Base-by-base conservation (phyloP, 64 coral and sea anemone genomes). In the Montipora efflorescens region DNA sequence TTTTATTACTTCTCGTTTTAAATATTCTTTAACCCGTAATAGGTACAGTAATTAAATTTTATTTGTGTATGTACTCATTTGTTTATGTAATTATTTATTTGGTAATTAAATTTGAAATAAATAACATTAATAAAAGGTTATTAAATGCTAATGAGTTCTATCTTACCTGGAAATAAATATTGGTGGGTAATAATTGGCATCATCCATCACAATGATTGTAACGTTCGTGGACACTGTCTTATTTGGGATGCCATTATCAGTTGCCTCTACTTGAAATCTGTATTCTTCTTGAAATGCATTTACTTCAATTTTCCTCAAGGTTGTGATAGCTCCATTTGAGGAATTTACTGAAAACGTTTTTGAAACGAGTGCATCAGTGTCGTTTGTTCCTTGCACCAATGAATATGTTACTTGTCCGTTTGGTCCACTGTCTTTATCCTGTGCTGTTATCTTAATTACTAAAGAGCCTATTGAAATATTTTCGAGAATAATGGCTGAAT, bases 371-470 rank as follows among this genome's bases (percentile, higher is more conserved):
- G 49, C 13, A 25, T 21, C 51, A 21, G n/a, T 28, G 23, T 82
- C 79, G 8, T 5, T 64, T 11, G 59, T 4, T 4, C 59, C 59
- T 15, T 64, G 59, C 59, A 64, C 79, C 10, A 82, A 62, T 4
- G 53, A 82, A 22, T 82, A 82, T 12, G 79, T 82, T 7, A 82
- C 53, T 19, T 44, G 10, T 59, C 79, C 79, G 64, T 82, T 82
- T 3, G 52, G 36, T 12, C 57, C 79, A 28, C 48, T 62, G 55
- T 82, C 79, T 25, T 14, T 62, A 44, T 82, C 79, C 16, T 61
- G 53, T 82, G 79, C 79, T 82, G 79, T 62, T 36, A 82, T 22
- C 13, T 15, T 82, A 0, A 82, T 59, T 52, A 82, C 22, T 13
- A 52, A 7, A 62, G 7, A 52, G 55, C 79, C 79, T 12, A 82